These are phyloP conservation scores for Erpornis zantholeuca DNA, from an alignment of 2,113 vertebrate species.

Conservation along the genomic window DNA sequence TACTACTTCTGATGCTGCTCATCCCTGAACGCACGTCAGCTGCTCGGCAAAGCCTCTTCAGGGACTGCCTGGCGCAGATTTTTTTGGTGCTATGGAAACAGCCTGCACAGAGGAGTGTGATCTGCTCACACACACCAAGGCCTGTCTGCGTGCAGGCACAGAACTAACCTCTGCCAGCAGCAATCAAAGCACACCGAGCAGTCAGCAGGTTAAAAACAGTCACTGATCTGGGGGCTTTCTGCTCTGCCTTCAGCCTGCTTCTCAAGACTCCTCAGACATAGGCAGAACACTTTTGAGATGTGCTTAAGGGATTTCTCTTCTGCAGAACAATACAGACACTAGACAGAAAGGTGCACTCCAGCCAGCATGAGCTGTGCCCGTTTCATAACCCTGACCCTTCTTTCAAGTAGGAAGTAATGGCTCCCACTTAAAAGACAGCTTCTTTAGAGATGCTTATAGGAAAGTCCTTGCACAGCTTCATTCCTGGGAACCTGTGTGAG, in stretches of 20 bases:
- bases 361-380: background rate
- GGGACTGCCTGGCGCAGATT: background rate
- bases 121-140: background rate
- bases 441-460: background rate
- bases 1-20: background rate
- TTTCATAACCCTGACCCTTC: rapidly evolving
- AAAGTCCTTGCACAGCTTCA: background rate
- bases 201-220: background rate
- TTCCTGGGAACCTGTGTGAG: background rate
- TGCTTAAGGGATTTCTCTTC: background rate
- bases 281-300: background rate
- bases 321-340: background rate
- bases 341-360: background rate
- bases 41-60: background rate
- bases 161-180: background rate
- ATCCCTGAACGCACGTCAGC: background rate
- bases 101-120: background rate
- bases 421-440: background rate
- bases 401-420: background rate
- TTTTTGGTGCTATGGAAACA: background rate
- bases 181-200: background rate
- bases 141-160: background rate
- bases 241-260: background rate
- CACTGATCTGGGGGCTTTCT: background rate
- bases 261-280: background rate